Base-by-base conservation (phyloP, 2,797 vertebrate genomes). In the Xyrichtys novacula region DNA sequence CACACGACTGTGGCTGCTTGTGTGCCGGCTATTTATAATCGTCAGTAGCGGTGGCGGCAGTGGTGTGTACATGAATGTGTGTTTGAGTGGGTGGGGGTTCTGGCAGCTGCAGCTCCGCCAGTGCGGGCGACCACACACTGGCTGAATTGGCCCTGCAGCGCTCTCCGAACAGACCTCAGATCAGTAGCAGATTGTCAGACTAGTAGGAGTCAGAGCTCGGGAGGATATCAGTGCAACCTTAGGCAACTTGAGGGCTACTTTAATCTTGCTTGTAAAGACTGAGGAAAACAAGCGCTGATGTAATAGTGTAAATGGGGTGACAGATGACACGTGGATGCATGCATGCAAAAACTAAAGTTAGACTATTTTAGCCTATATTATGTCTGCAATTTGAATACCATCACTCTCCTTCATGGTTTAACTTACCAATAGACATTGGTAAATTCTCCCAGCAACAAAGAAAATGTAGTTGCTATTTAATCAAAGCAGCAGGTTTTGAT, bases 21-120 rank as follows among this genome's bases (percentile, higher is more conserved):
- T 76, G 79, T 53, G 74, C 75, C 9, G 50, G 77, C 91, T 94
- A 94, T 94, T 94, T 95, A 94, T 94, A 95, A 81, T 80, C 28
- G 43, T 58, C 83, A 71, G 88, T 42, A 78, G 84, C 80, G 3
- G 79, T 76, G 78, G 78, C 48, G 59, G 57, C 64, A 78, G 70
- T 64, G 74, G 74, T 76, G 85, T 85, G 80, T 81, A 70, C 55
- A 61, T 78, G 59, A 63, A 66, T 65, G 73, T 58, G 62, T 53
- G 71, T 17, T 50, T 76, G 47, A 50, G 83, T 66, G 82, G 74
- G 85, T 26, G 88, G 81, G 75, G 74, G 64, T 57, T 78, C 68
- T 81, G 88, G 90, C 92, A 93, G 91, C 91, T 93, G 92, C 74
- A 78, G 31, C 63, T 88, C 50, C 6, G 56, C 46, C 70, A 55